A percentile compares a stretch with the other conserved stretches of the same genome.
Conservation (phyloP, 2,888 invertebrate species). For the Hecatera dysodea region DNA sequence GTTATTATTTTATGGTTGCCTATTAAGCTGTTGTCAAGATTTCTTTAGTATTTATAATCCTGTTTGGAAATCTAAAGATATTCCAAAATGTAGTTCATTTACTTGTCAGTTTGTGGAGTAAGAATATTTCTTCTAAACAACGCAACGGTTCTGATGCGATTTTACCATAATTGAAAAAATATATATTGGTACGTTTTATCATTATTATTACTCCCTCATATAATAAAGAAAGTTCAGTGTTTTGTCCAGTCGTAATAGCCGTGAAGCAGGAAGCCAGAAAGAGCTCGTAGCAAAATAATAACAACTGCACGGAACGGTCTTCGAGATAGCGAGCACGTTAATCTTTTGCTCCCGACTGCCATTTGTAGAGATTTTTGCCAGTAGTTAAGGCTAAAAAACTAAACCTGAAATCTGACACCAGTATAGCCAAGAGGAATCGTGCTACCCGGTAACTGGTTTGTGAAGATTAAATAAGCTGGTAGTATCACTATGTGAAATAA, state of each 20-base stretch:
- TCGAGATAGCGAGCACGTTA: background rate
- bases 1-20: conserved; percentile 3
- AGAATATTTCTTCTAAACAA: background rate
- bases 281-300: background rate
- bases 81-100: background rate
- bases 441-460: background rate
- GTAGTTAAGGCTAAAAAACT: background rate
- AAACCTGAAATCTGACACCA: background rate
- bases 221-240: background rate
- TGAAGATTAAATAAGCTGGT: background rate
- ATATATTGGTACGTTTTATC: background rate
- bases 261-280: background rate
- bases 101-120: background rate
- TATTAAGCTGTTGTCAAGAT: background rate
- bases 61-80: background rate
- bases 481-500: background rate
- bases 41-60: background rate
- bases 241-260: background rate
- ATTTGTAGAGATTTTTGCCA: background rate
- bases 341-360: background rate
- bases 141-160: background rate
- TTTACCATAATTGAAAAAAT: background rate
- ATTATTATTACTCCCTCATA: background rate
- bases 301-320: background rate
- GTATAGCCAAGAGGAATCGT: no score